A percentile compares a stretch with the other conserved stretches of the same genome.
Conservation (phyloP, 2,797 vertebrate species). For the Merluccius polli region DNA sequence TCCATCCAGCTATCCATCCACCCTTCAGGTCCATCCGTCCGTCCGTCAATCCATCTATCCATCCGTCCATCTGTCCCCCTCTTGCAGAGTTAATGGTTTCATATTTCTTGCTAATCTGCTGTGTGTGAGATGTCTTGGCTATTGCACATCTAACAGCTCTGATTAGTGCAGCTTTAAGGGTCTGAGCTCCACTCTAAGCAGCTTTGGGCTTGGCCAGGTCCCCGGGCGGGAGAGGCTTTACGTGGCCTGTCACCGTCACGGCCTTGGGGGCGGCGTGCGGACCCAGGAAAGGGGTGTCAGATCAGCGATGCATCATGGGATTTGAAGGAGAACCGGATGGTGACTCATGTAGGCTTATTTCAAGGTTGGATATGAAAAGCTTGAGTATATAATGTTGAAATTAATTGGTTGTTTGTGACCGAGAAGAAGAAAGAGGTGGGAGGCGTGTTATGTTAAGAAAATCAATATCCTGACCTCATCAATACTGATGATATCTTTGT, state of each 20-base stretch:
- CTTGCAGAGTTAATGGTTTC: constrained; percentile 2
- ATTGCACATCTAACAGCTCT: constrained; percentile 57
- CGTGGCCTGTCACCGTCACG: constrained; percentile 46
- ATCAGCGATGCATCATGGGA: not conserved
- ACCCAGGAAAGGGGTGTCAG: not conserved
- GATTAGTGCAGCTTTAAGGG: constrained; percentile 68
- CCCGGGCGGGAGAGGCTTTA: constrained; percentile 45
- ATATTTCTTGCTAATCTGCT: constrained; percentile 43
- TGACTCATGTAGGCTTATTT: not conserved
- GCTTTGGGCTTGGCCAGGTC: constrained; percentile 53
- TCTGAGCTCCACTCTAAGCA: constrained; percentile 64
- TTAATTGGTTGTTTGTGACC: not conserved
- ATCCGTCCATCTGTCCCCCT: constrained; percentile 5
- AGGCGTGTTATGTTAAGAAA: not conserved
- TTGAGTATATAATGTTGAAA: not conserved
- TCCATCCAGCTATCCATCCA: not conserved
- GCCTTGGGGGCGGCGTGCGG: constrained; percentile 40
- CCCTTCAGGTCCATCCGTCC: constrained; percentile 2
- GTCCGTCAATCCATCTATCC: not conserved
- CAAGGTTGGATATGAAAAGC: not conserved
- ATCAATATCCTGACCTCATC: not conserved
- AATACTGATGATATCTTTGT: not conserved
- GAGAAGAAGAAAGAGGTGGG: not conserved
- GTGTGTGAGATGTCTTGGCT: constrained; percentile 36
- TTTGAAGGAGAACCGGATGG: not conserved